phyloP scores from a whole-genome alignment of 2,113 vertebrate genomes.

The Strix aluco region DNA sequence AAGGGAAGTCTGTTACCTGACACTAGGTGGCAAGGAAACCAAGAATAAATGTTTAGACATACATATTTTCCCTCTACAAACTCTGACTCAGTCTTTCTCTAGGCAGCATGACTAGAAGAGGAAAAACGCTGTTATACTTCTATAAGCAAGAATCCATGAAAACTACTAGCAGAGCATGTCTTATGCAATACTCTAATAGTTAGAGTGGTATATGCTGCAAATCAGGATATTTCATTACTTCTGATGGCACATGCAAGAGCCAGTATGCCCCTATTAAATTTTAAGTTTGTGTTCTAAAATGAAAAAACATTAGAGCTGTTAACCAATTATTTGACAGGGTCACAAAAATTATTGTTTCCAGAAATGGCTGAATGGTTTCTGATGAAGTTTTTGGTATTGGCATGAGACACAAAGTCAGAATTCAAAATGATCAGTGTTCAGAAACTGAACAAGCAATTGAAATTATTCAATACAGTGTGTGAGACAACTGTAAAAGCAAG shows the following conservation, averaged over 20 bases:
- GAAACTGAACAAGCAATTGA: not conserved
- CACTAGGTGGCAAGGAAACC: not conserved
- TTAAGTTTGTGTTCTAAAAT: not conserved
- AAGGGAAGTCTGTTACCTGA: not conserved
- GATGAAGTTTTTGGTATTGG: not conserved
- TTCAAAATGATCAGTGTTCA: not conserved
- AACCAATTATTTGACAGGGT: not conserved
- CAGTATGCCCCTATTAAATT: not conserved
- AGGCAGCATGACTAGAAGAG: not conserved
- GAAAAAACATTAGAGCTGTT: not conserved
- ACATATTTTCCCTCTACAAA: not conserved
- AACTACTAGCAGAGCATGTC: not conserved
- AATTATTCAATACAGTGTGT: not conserved
- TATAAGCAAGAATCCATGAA: not conserved
- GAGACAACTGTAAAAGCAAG: not conserved
- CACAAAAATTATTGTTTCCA: not conserved
- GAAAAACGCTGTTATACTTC: not conserved
- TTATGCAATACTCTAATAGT: not conserved
- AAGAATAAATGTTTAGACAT: not conserved
- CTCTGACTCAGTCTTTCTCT: not conserved
- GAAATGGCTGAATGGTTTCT: not conserved
- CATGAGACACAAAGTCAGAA: not conserved
- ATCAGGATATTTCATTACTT: not conserved
- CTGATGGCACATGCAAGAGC: not conserved
- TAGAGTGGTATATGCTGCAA: not conserved